Evolutionary conservation across 2,113 vertebrate genomes (phyloP), one percentile per base, ranked within the genome.

Genomic region (Oncorhynchus nerka): DNA sequence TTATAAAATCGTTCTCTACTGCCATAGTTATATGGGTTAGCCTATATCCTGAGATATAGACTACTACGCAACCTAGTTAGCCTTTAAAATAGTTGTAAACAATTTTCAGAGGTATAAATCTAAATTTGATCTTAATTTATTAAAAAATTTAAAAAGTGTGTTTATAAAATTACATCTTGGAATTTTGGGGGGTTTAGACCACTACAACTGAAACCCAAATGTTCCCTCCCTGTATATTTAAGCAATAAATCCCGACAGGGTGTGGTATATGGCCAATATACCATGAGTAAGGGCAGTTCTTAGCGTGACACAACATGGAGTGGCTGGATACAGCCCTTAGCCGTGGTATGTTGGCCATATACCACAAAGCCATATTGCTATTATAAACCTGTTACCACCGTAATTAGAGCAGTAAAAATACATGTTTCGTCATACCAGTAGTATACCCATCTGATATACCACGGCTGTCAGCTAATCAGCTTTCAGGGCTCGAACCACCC

Each of bases 171-270:
- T 0, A 61, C 9, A 7, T 57, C 19, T 6, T 57, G 13, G 15
- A 22, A 5, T 24, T 62, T 1, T 62, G 0, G 11, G 11, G 22
- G 59, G 59, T 78, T 70, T 65, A 59, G 59, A n/a, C 34, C 39
- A 73, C 64, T 77, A 77, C 74, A 78, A 73, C 84, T 83, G 64
- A 61, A 78, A 69, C 89, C 87, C 89, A 89, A 87, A 92, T 95
- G 94, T 94, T 94, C 89, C 84, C 85, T 88, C 93, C 91, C 93
- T 87, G 32, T 81, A 86, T 86, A 89, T 87, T 93, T 93, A 90
- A 92, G 39, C 39, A 45, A 45, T 45, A 12, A 45, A 9, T 2
- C 39, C 39, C 0, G 9, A 45, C 9, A 9, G 39, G 39, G 39
- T 45, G 39, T 45, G 39, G 39, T 45, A 45, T 45, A 45, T 45